A percentile compares a stretch with the other conserved stretches of the same genome.
phyloP scores from a whole-genome alignment of 2,113 vertebrate genomes.

The Regulus satrapa region DNA sequence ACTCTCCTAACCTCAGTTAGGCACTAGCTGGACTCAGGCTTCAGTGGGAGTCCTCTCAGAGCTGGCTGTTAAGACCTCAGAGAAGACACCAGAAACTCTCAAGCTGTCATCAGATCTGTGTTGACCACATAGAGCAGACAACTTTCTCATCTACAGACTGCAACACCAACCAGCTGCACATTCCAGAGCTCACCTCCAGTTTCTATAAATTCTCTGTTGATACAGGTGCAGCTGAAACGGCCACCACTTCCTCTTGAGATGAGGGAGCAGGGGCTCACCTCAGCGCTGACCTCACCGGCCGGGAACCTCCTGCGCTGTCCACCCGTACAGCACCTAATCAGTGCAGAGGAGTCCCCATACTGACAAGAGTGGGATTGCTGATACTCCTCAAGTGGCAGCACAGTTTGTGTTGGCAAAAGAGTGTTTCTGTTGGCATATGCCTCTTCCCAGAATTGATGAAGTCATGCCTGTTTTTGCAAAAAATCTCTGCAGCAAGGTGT shows the following conservation, averaged over 20 bases:
- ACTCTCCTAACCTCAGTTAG: neutral
- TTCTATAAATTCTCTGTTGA: neutral
- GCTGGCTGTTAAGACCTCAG: neutral
- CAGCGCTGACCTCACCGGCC: neutral
- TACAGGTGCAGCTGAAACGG: neutral
- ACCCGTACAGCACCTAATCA: neutral
- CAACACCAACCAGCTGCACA: rapidly evolving
- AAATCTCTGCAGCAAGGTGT: constrained; percentile 10
- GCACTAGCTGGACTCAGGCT: neutral
- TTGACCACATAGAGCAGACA: rapidly evolving
- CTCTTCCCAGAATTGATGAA: constrained; percentile 10
- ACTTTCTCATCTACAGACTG: neutral
- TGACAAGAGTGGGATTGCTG: neutral
- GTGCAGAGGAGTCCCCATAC: neutral
- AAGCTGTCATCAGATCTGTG: neutral
- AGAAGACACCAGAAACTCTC: neutral
- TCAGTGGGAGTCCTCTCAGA: neutral
- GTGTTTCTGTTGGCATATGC: constrained; percentile 45
- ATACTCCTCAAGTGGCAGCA: neutral
- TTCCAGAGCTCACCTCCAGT: neutral
- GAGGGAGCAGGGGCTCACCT: neutral
- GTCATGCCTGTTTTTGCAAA: neutral
- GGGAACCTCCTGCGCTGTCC: neutral
- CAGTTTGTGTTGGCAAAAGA: neutral
- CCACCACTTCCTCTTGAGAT: neutral